A percentile compares a stretch with the other conserved stretches of the same genome.
Conservation (phyloP, 2,797 vertebrate species). For the Hybognathus amarus region DNA sequence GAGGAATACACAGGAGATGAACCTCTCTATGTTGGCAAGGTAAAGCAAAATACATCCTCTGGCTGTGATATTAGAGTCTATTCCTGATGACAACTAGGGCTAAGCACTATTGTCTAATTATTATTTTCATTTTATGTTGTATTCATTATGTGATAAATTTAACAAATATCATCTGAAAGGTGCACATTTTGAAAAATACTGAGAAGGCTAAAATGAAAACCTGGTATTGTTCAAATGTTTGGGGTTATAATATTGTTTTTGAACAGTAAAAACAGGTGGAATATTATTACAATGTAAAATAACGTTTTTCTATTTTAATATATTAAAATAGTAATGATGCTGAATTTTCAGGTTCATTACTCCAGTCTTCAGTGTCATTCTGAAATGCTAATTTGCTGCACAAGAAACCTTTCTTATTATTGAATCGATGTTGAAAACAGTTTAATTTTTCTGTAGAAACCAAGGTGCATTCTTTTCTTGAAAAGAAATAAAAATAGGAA, state of each 20-base stretch:
- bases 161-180: not conserved
- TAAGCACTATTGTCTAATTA: not conserved
- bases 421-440: not conserved
- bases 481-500: not conserved
- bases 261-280: not conserved
- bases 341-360: not conserved
- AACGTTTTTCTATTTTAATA: not conserved
- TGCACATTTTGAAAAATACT: not conserved
- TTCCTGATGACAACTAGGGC: not conserved
- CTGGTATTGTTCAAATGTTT: not conserved
- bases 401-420: not conserved
- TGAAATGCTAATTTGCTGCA: not conserved
- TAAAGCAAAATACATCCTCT: constrained; percentile 65
- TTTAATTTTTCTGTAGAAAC: not conserved
- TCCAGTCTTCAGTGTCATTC: not conserved
- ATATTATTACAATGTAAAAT: not conserved
- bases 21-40: constrained; percentile 93
- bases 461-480: not conserved
- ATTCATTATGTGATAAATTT: not conserved
- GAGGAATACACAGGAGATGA: constrained; percentile 92
- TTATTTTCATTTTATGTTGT: not conserved
- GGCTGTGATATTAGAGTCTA: not conserved
- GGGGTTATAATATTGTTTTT: not conserved
- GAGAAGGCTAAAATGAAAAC: not conserved
- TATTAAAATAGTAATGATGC: not conserved